These are phyloP conservation scores for Triplophysa siluroides DNA, from an alignment of 2,113 vertebrate species.

Conservation along the genomic window DNA sequence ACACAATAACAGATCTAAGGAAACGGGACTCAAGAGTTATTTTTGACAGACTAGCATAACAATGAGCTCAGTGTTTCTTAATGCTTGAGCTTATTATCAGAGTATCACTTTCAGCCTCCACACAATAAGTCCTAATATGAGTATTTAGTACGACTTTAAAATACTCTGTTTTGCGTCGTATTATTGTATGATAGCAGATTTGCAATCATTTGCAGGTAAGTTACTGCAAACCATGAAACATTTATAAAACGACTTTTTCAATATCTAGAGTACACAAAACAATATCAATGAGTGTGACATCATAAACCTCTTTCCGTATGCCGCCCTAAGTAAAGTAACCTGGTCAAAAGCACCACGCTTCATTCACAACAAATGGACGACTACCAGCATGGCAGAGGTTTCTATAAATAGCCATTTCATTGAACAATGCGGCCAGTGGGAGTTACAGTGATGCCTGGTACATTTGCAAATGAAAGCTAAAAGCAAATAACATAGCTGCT, in stretches of 20 bases:
- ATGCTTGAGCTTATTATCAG: conserved; percentile 54
- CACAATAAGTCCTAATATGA: conserved; percentile 58
- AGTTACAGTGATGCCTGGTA: conserved; percentile 70
- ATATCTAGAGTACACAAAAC: no score
- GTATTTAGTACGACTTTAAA: background rate
- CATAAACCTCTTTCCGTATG: conserved; percentile 40
- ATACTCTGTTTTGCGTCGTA: background rate
- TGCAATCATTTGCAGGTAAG: background rate
- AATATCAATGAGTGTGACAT: no score
- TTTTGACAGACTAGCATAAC: conserved; percentile 43
- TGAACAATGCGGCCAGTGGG: conserved; percentile 73
- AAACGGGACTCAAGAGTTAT: conserved; percentile 42
- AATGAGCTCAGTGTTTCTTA: conserved; percentile 49
- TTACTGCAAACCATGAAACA: conserved; percentile 44
- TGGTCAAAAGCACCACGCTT: conserved; percentile 73
- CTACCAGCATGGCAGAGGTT: conserved; percentile 65
- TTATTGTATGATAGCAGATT: background rate
- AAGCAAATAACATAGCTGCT: conserved; percentile 42
- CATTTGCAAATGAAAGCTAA: conserved; percentile 65
- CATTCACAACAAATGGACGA: conserved; percentile 77
- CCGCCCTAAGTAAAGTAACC: conserved; percentile 71
- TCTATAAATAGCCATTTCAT: conserved; percentile 78
- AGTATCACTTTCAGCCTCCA: conserved; percentile 8
- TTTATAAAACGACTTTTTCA: background rate
- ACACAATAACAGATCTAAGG: conserved; percentile 49